Evolutionary conservation across 1,140 invertebrate species (phyloP), one percentile per base, ranked within the genome.

Genomic region (Cryptotermes secundus): DNA sequence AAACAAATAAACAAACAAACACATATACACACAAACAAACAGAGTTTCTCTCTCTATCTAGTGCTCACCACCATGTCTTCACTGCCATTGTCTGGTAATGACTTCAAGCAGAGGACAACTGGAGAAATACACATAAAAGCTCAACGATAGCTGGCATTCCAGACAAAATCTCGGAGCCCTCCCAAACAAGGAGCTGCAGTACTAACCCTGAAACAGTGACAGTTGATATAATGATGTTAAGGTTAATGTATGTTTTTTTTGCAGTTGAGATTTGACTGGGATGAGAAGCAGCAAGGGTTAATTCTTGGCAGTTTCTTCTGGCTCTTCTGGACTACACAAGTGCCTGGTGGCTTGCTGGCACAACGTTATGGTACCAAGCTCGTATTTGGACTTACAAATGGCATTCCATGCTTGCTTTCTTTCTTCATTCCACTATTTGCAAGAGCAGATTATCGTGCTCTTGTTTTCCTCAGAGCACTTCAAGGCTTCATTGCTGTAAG

Each of bases 271-370:
- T 95, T 93, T 85, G 85, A 89, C 12, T 96, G 95, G 95, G 92
- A 93, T 87, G 94, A 93, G 82, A 91, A 92, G 72, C 89, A 93
- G 79, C 95, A 96, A 89, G 93, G 93, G 45, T 85, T 93, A 34
- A 90, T 94, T 4, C 88, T 96, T 35, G 94, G 95, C 0, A 92
- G 93, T 0, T 96, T 95, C 87, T 96, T 94, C 87, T 95, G 94
- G 93, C 88, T 95, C 3, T 95, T 96, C 86, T 95, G 95, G 92
- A 16, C 93, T 0, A 91, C 92, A 0, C 95, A 96, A 89, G 89
- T 97, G 14, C 95, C 95, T 0, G 96, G 95, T 10, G 95, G 95
- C 10, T 88, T 95, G 42, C 85, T 96, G n/a, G 94, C 94, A 0
- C 91, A 93, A 83, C 92, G 91, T 86, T 95, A 93, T 86, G 94